Base-by-base conservation (phyloP, 2,888 invertebrate genomes). In the Orthonevra nobilis region DNA sequence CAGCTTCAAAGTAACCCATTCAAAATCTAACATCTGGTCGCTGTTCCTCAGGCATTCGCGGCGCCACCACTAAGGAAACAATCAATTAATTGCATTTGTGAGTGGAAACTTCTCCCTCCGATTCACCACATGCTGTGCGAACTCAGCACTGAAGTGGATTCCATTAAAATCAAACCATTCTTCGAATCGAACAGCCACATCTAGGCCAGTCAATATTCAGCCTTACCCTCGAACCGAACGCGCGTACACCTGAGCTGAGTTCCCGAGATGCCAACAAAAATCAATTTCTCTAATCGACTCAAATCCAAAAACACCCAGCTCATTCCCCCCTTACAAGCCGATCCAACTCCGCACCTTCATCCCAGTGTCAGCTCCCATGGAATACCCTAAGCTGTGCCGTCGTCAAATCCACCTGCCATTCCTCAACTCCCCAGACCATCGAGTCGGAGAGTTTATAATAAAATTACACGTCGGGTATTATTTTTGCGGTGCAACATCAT, bases 251-350 rank as follows among this genome's bases (percentile, higher is more conserved):
- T n/a, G n/a, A 42, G 42, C 2, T 20, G 42, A 23, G 7, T 20
- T 17, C 20, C 38, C 56, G 56, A 30, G 50, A 56, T 48, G 40
- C 48, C 20, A 20, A 7, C 23, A 46, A 50, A 75, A 70, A 77
- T 77, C 63, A 77, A 77, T 77, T 77, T 70, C 36, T 70, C 52
- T 77, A 77, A 77, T 77, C 75, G 75, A 64, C 50, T 70, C 9
- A 70, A 32, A 30, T 28, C 26, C 42, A 36, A 50, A 34, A 1
- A n/a, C n/a, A n/a, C n/a, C n/a, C n/a, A n/a, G n/a, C n/a, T n/a
- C n/a, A n/a, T n/a, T n/a, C 9, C 26, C 52, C 40, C 23, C 23
- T 4, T 3, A n/a, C n/a, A n/a, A n/a, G n/a, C n/a, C n/a, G n/a
- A n/a, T n/a, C n/a, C n/a, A n/a, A n/a, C n/a, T n/a, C n/a, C n/a